Percentiles rank a stretch among this genome's conserved stretches.
Evolutionary conservation across 2,113 vertebrate species (phyloP).

Genomic region (Alosa alosa): DNA sequence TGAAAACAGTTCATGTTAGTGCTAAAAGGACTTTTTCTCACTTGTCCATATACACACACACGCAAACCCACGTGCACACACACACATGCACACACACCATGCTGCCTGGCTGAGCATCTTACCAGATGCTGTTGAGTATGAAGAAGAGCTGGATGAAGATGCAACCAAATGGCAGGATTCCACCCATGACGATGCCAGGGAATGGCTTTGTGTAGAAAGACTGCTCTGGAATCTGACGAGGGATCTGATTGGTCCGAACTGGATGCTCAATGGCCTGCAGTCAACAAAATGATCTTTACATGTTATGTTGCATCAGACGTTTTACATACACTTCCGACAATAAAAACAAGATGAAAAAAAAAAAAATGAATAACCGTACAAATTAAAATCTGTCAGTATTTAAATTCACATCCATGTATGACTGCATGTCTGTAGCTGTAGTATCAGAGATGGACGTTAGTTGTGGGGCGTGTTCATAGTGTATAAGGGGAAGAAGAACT

Average conservation of each 20-base stretch:
- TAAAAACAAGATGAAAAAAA: not conserved
- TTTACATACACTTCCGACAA: not conserved
- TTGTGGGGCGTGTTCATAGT: too few relatives aligned
- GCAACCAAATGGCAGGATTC: slow-evolving; percentile 90
- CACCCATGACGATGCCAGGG: slow-evolving; percentile 92
- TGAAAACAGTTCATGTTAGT: not conserved
- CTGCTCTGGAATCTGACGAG: slow-evolving; percentile 91
- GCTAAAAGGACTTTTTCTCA: too few relatives aligned
- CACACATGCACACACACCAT: not conserved
- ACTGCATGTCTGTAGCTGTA: too few relatives aligned
- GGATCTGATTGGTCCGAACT: slow-evolving; percentile 93
- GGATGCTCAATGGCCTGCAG: slow-evolving; percentile 90
- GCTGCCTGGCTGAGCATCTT: slow-evolving; percentile 46
- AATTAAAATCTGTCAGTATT: not conserved
- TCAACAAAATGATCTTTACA: not conserved
- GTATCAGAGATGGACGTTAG: too few relatives aligned
- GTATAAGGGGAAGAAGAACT: too few relatives aligned
- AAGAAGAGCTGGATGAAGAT: slow-evolving; percentile 97
- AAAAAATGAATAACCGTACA: too few relatives aligned
- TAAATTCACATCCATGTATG: too few relatives aligned
- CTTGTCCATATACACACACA: not conserved
- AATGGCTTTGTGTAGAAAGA: slow-evolving; percentile 91
- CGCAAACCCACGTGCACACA: not conserved
- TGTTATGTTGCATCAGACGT: not conserved
- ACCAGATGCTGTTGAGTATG: slow-evolving; percentile 96